phyloP scores from a whole-genome alignment of 2,797 vertebrate genomes.

The Syndactyla subalaris region DNA sequence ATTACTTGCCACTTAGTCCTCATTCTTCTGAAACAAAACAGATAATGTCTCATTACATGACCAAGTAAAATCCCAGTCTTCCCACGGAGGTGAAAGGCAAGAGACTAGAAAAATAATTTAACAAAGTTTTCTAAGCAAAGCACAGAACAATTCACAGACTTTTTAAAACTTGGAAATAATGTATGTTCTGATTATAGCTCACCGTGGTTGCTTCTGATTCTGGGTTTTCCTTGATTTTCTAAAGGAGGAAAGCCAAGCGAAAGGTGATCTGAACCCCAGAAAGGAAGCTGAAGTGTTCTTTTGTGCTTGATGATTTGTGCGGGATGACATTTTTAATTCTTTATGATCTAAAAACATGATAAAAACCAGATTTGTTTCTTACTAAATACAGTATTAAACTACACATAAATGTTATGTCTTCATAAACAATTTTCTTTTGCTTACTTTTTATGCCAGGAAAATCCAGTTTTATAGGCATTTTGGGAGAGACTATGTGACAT shows the following conservation, averaged over 20 bases:
- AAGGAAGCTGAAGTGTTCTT: conserved; percentile 64
- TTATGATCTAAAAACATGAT: conserved; percentile 63
- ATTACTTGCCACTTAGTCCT: not conserved
- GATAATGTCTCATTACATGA: not conserved
- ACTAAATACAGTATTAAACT: not conserved
- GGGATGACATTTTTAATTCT: conserved; percentile 70
- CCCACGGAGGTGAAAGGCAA: not conserved
- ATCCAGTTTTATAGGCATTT: conserved; percentile 17
- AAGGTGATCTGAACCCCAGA: conserved; percentile 75
- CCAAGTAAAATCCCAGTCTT: not conserved
- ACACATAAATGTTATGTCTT: not conserved
- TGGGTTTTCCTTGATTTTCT: conserved; percentile 74
- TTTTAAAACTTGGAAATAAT: not conserved
- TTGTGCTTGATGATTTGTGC: conserved; percentile 42
- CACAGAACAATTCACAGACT: not conserved
- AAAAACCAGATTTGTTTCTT: not conserved
- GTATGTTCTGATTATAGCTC: conserved; percentile 24
- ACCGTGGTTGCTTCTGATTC: conserved; percentile 64
- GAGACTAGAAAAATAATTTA: not conserved
- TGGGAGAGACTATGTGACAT: not conserved
- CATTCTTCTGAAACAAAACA: not conserved
- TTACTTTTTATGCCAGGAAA: conserved; percentile 20
- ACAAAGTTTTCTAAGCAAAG: not conserved
- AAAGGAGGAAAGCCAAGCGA: conserved; percentile 80
- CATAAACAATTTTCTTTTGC: not conserved